These are phyloP conservation scores for Mycogona germanica DNA, from an alignment of 2,888 invertebrate species.

Conservation along the genomic window DNA sequence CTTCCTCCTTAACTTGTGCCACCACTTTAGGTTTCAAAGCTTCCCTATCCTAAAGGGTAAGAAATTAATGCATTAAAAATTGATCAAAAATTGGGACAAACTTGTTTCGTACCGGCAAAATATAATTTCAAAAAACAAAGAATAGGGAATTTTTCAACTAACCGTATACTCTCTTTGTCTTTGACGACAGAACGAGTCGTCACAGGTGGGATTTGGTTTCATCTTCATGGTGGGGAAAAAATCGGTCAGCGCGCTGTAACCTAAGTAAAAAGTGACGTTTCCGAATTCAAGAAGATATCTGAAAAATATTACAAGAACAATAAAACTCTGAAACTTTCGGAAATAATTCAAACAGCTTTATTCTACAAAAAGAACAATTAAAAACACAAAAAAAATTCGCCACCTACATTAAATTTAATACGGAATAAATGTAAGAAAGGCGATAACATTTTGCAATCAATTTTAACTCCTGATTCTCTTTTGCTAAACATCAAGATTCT, in stretches of 20 bases:
- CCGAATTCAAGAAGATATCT: conserved; percentile 85
- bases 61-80: neutral
- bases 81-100: neutral
- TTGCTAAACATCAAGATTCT: no score
- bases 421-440: no score
- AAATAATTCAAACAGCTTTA: neutral
- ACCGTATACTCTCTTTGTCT: conserved; percentile 36
- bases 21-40: conserved; percentile 38
- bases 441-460: no score
- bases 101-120: neutral
- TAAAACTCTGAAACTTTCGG: no score
- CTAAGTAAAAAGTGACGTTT: conserved; percentile 79
- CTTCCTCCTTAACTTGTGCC: conserved; percentile 37
- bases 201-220: conserved; percentile 84
- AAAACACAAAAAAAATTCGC: neutral
- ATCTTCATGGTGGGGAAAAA: conserved; percentile 92
- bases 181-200: conserved; percentile 57
- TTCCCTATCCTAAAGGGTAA: conserved; percentile 45
- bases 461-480: no score
- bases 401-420: no score
- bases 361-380: neutral
- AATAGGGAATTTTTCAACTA: neutral
- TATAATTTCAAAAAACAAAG: neutral
- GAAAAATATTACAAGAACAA: conserved; percentile 25
- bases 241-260: conserved; percentile 91